Base-by-base conservation (phyloP, 2,113 vertebrate genomes). In the Dipodomys spectabilis region DNA sequence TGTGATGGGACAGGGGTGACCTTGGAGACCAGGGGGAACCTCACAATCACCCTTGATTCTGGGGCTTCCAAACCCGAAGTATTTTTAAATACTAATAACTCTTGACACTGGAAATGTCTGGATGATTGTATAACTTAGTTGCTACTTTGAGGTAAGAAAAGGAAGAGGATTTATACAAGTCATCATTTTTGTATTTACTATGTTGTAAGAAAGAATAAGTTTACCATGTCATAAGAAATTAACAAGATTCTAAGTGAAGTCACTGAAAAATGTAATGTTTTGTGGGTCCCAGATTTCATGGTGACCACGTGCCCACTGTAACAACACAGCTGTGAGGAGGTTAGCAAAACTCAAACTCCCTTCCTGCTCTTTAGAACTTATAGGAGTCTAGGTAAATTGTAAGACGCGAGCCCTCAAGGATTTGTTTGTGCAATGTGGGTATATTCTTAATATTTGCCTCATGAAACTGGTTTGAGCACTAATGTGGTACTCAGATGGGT, bases 221-320 rank as follows among this genome's bases (percentile, higher is more conserved):
- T 39, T 39, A 39, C 5, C 39, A 39, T 39, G 1, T 16, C 89
- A 6, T 65, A 69, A 57, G 44, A 86, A 25, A 65, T 10, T 79
- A 53, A 11, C 57, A 68, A 44, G 19, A 79, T 27, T 69, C 27
- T 60, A 53, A 80, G 44, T 49, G 27, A 91, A 78, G n/a, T 45
- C 35, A 65, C 44, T 68, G 23, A 53, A 86, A 16, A 30, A 68
- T 12, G 3, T 12, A 1, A 62, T 74, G 11, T 68, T 75, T 60
- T 78, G 20, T 11, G 72, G 49, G 25, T 39, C 30, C 3, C 5
- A 18, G 6, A 1, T 39, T 57, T 83, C 60, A n/a, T 3, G 44
- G 30, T 30, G 49, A 64, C 57, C 25, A 0, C 20, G 7, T 12
- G 0, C 9, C 5, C 0, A 8, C 23, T 10, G 7, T 71, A 25